Evolutionary conservation across 1,140 invertebrate species (phyloP).

Genomic region (Drosophila albomicans): DNA sequence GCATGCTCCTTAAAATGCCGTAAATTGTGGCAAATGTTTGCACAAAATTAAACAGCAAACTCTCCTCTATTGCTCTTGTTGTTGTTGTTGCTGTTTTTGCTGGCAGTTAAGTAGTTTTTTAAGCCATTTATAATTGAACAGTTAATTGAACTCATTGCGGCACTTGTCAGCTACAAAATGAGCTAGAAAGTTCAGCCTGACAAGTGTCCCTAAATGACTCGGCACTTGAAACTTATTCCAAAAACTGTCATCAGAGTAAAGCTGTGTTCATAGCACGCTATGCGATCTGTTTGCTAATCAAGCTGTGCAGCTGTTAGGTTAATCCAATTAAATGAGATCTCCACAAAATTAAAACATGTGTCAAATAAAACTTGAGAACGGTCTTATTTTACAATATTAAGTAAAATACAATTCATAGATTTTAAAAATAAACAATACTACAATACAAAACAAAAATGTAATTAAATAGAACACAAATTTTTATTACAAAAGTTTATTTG

Average conservation of each 20-base stretch:
- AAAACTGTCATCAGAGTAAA: neutral
- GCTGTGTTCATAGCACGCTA: neutral
- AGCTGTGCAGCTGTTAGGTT: neutral
- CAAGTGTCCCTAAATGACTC: neutral
- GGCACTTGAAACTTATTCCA: neutral
- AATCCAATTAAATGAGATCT: neutral
- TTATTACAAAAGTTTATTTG: no score
- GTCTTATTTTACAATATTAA: no score
- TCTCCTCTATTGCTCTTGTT: constrained; percentile 17
- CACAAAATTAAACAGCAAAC: constrained; percentile 67
- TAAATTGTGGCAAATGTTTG: constrained; percentile 71
- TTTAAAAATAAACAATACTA: no score
- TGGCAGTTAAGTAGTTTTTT: constrained; percentile 37
- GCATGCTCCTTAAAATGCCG: constrained; percentile 59
- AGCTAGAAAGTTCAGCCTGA: neutral
- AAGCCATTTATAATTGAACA: constrained; percentile 68
- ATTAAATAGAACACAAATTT: no score
- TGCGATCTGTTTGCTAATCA: neutral
- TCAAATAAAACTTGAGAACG: no score
- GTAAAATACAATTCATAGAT: no score
- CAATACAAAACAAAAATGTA: no score
- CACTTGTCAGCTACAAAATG: constrained; percentile 9
- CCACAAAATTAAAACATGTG: no score
- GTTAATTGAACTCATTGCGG: constrained; percentile 59
- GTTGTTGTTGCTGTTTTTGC: constrained; percentile 2